Percentiles rank a stretch among this genome's conserved stretches.
Conservation (phyloP, 2,797 vertebrate species). For the Leptodactylus fallax region DNA sequence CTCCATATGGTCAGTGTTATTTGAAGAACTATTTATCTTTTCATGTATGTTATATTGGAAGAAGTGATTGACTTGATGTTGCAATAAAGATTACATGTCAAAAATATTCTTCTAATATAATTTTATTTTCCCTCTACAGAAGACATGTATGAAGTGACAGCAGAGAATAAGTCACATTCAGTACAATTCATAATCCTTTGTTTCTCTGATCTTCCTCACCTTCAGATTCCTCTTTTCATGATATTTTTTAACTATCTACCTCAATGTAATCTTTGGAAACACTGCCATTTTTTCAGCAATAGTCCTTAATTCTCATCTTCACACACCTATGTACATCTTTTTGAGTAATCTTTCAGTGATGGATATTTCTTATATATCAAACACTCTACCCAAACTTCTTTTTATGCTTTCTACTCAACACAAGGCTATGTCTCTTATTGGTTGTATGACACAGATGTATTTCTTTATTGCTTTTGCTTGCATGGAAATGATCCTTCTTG, state of each 20-base stretch:
- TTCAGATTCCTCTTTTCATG: conserved; percentile 42
- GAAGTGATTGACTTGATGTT: too few relatives aligned
- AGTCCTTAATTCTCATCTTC: conserved; percentile 10
- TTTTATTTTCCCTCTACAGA: not conserved
- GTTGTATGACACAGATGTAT: conserved; percentile 43
- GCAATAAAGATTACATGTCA: too few relatives aligned
- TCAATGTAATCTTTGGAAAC: conserved; percentile 39
- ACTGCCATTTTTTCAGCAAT: not conserved
- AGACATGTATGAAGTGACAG: not conserved
- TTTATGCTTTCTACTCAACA: conserved; percentile 24
- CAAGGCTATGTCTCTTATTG: not conserved
- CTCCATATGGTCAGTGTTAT: too few relatives aligned
- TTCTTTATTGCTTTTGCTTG: conserved; percentile 35
- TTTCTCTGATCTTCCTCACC: conserved; percentile 22
- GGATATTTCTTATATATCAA: conserved; percentile 46
- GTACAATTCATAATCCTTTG: conserved; percentile 32
- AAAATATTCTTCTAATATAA: too few relatives aligned
- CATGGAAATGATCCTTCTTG: conserved; percentile 44
- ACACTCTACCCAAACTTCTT: conserved; percentile 42
- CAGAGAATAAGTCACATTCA: not conserved
- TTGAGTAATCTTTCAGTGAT: conserved; percentile 34
- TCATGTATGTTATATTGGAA: too few relatives aligned
- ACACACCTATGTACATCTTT: conserved; percentile 55
- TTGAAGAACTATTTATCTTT: too few relatives aligned
- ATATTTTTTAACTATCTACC: conserved; percentile 37